Base-by-base conservation (phyloP, 2,888 invertebrate species). In the Tubulanus polymorphus region DNA sequence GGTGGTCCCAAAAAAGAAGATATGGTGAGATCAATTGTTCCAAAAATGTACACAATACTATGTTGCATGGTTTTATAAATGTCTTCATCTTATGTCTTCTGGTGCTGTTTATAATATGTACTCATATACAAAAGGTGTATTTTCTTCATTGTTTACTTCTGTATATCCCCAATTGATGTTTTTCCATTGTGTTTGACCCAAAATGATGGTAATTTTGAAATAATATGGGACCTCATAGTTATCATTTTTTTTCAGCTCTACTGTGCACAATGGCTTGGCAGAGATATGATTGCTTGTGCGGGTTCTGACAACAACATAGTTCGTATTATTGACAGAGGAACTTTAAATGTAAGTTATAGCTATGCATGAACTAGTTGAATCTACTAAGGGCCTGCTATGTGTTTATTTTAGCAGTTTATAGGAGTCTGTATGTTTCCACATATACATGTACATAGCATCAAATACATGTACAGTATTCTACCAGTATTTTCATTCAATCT, bases 231-330 rank as follows among this genome's bases (percentile, higher is more conserved):
- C n/a, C n/a, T n/a, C n/a, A n/a, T 5, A 6, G 18, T 48, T 51
- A 12, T n/a, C 28, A 45, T 32, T 37, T 2, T 35, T 15, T 61
- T 67, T 6, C 64, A 78, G 78, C 60, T 79, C 25, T 79, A 79
- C 63, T 74, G 76, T 56, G 75, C 76, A 28, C 76, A 78, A 65
- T 79, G 78, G 78, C 62, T 79, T 27, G 76, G 75, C 3, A 71
- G 65, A 53, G 77, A 78, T 53, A 71, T 71, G 59, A 78, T 79
- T 15, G 63, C 77, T 3, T 76, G 75, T 66, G 78, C 78, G 20
- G 79, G 79, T 3, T 71, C 69, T 51, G 71, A 74, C 47, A 70
- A 68, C 30, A 78, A 79, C 61, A 72, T 78, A 69, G 76, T 74
- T 23, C 63, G 74, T 52, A 63, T 78, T 23, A 73, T 79, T 26